phyloP scores from a whole-genome alignment of 2,113 vertebrate genomes.

The Melanerpes aurifrons region DNA sequence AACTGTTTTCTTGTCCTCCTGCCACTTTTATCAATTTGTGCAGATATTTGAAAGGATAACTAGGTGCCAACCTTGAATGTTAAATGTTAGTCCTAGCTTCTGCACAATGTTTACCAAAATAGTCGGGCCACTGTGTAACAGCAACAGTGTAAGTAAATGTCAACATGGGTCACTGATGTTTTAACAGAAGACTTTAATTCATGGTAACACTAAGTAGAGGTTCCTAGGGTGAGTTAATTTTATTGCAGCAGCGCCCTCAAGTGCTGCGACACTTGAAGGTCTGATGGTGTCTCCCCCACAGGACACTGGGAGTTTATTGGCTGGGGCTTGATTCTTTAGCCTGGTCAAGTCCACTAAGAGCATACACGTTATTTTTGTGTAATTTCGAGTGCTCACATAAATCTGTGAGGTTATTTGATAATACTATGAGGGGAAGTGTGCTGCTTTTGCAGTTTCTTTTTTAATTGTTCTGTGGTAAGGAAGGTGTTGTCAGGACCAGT shows the following conservation, averaged over 20 bases:
- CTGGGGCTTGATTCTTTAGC: not conserved
- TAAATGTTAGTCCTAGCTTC: not conserved
- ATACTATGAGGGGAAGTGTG: not conserved
- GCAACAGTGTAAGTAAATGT: not conserved
- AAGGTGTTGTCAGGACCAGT: not conserved
- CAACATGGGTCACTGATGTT: not conserved
- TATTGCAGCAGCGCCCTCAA: slow-evolving; percentile 72
- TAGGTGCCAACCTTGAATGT: slow-evolving; percentile 33
- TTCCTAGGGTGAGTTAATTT: slow-evolving; percentile 42
- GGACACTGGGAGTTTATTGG: not conserved
- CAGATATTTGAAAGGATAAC: not conserved
- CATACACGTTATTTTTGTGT: not conserved
- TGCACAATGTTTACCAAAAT: not conserved
- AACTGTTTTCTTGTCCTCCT: not conserved
- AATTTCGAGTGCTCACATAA: not conserved
- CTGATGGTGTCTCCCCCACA: not conserved
- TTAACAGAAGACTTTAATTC: not conserved
- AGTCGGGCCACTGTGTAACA: slow-evolving; percentile 7
- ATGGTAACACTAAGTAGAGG: not conserved
- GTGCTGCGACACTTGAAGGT: slow-evolving; percentile 22
- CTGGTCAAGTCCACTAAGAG: not conserved
- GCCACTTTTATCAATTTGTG: not conserved
- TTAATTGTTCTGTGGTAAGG: not conserved
- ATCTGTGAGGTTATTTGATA: not conserved
- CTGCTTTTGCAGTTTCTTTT: not conserved